Conservation (phyloP, 2,888 invertebrate species). For the Scotopteryx bipunctaria region DNA sequence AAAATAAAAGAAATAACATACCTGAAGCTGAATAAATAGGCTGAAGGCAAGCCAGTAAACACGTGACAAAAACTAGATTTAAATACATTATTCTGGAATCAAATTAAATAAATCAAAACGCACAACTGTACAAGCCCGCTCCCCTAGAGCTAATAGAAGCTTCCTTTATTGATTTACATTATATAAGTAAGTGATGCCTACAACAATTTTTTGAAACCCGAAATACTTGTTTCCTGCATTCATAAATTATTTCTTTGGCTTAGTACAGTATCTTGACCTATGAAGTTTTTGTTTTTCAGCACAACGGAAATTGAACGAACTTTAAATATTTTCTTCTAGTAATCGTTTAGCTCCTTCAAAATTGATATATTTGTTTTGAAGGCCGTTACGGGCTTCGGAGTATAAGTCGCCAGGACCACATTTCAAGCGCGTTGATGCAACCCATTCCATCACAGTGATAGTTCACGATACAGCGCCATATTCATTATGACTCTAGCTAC, state of each 20-base stretch:
- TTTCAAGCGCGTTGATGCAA: too few relatives aligned
- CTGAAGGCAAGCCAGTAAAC: slow-evolving; percentile 21
- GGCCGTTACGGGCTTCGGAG: too few relatives aligned
- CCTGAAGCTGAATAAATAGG: slow-evolving; percentile 20
- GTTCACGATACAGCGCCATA: too few relatives aligned
- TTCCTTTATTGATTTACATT: slow-evolving; percentile 9
- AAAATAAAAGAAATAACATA: slow-evolving; percentile 3
- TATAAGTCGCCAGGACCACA: too few relatives aligned
- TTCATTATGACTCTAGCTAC: too few relatives aligned
- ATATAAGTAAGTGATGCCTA: slow-evolving; percentile 19
- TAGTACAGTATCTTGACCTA: not conserved
- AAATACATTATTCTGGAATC: slow-evolving; percentile 19
- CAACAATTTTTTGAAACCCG: slow-evolving; percentile 13
- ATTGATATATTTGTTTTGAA: too few relatives aligned
- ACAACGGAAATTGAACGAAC: not conserved
- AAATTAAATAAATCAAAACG: not conserved
- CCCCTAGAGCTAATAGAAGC: slow-evolving; percentile 11
- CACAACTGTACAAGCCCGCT: slow-evolving; percentile 16
- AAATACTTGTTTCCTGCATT: slow-evolving; percentile 18
- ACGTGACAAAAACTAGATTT: slow-evolving; percentile 15
- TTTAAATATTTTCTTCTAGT: too few relatives aligned
- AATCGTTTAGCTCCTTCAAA: not conserved
- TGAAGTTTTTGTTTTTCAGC: not conserved
- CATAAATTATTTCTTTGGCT: slow-evolving; percentile 5
- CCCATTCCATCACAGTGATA: too few relatives aligned